Percentiles rank a stretch among this genome's conserved stretches.
These are phyloP conservation scores for Elgaria multicarinata DNA, from an alignment of 2,113 vertebrate species.

Conservation along the genomic window DNA sequence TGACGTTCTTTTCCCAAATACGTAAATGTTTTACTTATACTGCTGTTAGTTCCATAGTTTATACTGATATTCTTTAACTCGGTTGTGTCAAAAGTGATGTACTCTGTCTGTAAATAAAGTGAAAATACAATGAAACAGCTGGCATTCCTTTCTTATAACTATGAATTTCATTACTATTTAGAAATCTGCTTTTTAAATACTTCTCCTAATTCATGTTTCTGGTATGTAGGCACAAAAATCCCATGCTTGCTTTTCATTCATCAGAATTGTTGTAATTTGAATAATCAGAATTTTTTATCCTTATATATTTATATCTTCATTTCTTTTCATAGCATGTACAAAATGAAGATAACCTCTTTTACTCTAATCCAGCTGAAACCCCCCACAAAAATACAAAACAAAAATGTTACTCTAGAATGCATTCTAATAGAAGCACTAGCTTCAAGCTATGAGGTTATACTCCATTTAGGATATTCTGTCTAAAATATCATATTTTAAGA, in stretches of 20 bases:
- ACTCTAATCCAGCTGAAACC: neutral
- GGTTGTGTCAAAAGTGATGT: constrained; percentile 50
- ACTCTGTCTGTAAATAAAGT: constrained; percentile 73
- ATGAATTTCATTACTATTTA: neutral
- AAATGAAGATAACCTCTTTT: neutral
- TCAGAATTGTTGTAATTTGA: neutral
- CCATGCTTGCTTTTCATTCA: neutral
- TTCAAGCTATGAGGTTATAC: neutral
- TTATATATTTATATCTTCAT: neutral
- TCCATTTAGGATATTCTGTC: neutral
- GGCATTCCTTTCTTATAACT: constrained; percentile 1
- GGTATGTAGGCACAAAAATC: neutral
- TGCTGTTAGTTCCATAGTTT: fast-evolving
- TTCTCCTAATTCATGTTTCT: neutral
- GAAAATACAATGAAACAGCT: neutral
- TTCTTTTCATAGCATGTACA: neutral
- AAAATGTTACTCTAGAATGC: neutral
- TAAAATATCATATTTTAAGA: neutral
- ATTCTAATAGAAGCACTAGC: neutral
- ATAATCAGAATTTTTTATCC: neutral
- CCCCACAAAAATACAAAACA: neutral
- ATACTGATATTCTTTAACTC: neutral
- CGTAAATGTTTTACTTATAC: fast-evolving
- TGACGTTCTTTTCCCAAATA: constrained; percentile 51
- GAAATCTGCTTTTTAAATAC: neutral